Percentiles rank a stretch among this genome's conserved stretches.
phyloP scores from a whole-genome alignment of 2,113 vertebrate genomes.

The Macroglossus sobrinus region DNA sequence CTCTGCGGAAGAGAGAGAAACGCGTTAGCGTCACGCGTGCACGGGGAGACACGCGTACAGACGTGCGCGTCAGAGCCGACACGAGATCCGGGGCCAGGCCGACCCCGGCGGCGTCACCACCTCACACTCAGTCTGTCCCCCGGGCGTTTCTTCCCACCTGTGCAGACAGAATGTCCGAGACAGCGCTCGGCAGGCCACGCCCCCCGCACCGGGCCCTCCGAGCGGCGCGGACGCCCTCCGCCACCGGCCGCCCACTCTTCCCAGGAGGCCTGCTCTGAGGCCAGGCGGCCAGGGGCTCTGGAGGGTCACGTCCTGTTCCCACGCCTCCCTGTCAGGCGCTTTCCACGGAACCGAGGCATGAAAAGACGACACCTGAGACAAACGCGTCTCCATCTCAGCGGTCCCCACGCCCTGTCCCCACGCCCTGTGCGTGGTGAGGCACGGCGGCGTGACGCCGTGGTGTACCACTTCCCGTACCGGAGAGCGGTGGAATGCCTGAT shows the following conservation, averaged over 20 bases:
- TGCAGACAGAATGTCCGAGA: background rate
- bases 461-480: background rate
- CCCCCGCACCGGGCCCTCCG: fast-evolving
- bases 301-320: background rate
- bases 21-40: fast-evolving
- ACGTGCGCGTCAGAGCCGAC: background rate
- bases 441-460: background rate
- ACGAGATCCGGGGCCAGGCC: background rate
- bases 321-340: background rate
- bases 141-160: background rate
- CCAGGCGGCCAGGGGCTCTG: fast-evolving
- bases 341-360: background rate
- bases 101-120: background rate
- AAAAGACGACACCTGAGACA: background rate
- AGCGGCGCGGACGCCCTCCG: background rate
- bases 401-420: too few relatives aligned
- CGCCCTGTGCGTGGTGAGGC: background rate
- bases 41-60: too few relatives aligned
- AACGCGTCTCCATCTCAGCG: background rate
- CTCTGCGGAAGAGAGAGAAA: constrained; percentile 81
- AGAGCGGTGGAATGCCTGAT: background rate
- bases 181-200: fast-evolving
- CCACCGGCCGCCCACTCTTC: background rate
- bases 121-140: background rate
- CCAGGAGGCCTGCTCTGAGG: background rate